Evolutionary conservation across 2,888 invertebrate genomes (phyloP), one percentile per base, ranked within the genome.

Genomic region (Rhodophaea formosa): DNA sequence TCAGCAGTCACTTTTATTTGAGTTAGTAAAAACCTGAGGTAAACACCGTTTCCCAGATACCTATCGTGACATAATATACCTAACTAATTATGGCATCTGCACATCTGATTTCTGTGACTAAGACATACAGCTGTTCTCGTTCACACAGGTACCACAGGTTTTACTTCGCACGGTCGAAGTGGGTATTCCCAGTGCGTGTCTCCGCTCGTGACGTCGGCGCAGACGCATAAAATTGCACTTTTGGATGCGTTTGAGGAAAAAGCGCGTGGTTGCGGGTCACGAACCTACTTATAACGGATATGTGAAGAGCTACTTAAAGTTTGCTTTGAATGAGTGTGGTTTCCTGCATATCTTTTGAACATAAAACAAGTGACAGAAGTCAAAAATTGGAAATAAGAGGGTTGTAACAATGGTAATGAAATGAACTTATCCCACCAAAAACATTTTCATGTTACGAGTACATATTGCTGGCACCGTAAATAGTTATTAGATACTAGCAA

Each of bases 221-320:
- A 32, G 10, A 15, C 49, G 49, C 49, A 49, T 32, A 32, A 32
- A 32, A 14, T 32, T 14, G 32, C 49, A 39, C 39, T 32, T 49
- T 47, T 14, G 15, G 49, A 49, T 3, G 30, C 14, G 32, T 49
- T 32, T 29, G 49, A 49, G 49, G 49, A 49, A 49, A 49, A 49
- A 8, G 29, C 47, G 12, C 30, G 14, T 3, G 7, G 15, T 49
- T 30, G 32, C 30, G 15, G 7, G 32, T 49, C 49, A 49, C 49
- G 49, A 16, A 47, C 29, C 8, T 49, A 47, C 29, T 7, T 49
- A 15, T 49, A 49, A 49, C 49, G 49, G 49, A 49, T 49, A 49
- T 49, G 32, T 15, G 15, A 49, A 12, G 17, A n/a, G n/a, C n/a
- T n/a, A n/a, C n/a, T n/a, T n/a, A n/a, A n/a, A n/a, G 17, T 45